Evolutionary conservation across 2,113 vertebrate species (phyloP).

Genomic region (Rutilus rutilus): DNA sequence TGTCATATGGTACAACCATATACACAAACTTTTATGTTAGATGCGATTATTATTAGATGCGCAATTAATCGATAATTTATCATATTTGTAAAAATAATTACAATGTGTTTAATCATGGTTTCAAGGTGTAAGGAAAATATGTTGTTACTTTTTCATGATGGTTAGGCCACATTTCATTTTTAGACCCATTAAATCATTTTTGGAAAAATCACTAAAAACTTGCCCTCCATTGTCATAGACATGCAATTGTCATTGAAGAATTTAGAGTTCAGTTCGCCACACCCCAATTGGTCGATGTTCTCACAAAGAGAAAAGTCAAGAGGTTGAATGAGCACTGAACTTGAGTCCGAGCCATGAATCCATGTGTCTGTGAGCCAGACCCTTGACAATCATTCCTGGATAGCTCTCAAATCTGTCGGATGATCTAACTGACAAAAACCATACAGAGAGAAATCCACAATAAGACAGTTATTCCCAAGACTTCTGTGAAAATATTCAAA

Average conservation of each 20-base stretch:
- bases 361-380: background rate
- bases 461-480: constrained; percentile 7
- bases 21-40: too few species aligned
- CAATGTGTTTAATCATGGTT: background rate
- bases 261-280: background rate
- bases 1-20: background rate
- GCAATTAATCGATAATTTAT: too few species aligned
- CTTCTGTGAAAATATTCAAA: background rate
- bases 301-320: constrained; percentile 25
- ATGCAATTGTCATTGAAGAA: constrained; percentile 17
- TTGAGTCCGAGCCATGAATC: constrained; percentile 6
- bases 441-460: background rate
- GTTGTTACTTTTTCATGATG: background rate
- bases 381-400: constrained; percentile 6
- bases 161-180: background rate
- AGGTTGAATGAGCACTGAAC: constrained; percentile 10
- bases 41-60: too few species aligned
- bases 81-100: too few species aligned
- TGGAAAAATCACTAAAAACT: background rate
- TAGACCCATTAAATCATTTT: background rate
- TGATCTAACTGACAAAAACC: constrained; percentile 11
- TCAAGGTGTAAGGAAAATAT: background rate
- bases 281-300: background rate
- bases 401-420: background rate
- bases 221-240: background rate